Evolutionary conservation across 2,888 invertebrate genomes (phyloP).

Genomic region (Aphodius granarius): DNA sequence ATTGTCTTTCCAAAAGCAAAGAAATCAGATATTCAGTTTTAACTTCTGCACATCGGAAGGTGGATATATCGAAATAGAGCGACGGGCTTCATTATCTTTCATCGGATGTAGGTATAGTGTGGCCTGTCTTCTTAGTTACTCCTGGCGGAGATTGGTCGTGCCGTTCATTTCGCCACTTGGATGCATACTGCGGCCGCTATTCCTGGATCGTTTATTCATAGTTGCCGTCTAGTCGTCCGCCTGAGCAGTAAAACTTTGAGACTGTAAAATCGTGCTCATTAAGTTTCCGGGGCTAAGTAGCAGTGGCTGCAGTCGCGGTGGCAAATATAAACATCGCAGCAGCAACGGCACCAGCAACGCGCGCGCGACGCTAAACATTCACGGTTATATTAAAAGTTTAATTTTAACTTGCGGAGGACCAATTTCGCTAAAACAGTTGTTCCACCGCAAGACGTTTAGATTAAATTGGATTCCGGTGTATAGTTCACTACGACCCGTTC

Average conservation of each 20-base stretch:
- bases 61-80: not conserved
- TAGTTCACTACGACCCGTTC: not conserved
- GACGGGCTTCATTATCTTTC: not conserved
- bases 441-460: conserved; percentile 11
- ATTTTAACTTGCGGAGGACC: conserved; percentile 13
- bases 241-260: conserved; percentile 5
- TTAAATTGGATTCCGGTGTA: conserved; percentile 8
- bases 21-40: not conserved
- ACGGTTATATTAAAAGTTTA: conserved; percentile 11
- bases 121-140: not conserved
- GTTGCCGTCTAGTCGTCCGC: conserved; percentile 12
- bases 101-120: not conserved
- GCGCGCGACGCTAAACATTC: not conserved
- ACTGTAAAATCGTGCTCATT: conserved; percentile 7
- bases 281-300: not conserved
- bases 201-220: conserved; percentile 9
- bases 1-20: not conserved
- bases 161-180: conserved; percentile 9
- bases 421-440: conserved; percentile 15
- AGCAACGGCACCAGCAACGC: too few species aligned
- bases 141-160: not conserved
- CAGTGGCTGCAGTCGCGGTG: not conserved
- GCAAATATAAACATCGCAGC: conserved; percentile 15
- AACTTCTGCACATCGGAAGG: not conserved
- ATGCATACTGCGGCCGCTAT: conserved; percentile 5